phyloP scores from a whole-genome alignment of 2,888 invertebrate species.

The Dolichomitus sp. region DNA sequence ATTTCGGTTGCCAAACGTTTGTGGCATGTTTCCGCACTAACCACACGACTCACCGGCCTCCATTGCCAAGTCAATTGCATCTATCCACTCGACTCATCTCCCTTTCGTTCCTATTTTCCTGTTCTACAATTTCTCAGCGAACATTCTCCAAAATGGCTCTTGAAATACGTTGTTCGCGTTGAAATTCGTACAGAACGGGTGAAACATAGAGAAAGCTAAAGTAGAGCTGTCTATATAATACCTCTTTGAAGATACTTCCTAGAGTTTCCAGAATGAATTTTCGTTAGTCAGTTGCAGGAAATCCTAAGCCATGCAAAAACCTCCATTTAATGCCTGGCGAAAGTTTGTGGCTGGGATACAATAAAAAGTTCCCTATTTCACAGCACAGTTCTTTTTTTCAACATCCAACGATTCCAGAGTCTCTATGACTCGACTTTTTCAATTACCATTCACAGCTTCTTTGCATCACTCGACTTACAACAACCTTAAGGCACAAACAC shows the following conservation, averaged over 20 bases:
- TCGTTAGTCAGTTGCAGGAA: background rate
- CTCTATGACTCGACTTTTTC: conserved; percentile 8
- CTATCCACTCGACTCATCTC: conserved; percentile 34
- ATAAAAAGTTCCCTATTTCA: conserved; percentile 1
- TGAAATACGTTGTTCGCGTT: conserved; percentile 33
- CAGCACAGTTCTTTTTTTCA: background rate
- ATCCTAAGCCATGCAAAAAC: background rate
- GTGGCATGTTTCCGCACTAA: conserved; percentile 11
- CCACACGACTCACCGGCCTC: conserved; percentile 9
- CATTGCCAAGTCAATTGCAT: conserved; percentile 59
- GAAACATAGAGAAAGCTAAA: conserved; percentile 17
- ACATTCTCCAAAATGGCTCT: conserved; percentile 17
- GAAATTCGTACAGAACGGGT: conserved; percentile 35
- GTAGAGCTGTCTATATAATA: background rate
- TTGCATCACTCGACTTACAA: background rate
- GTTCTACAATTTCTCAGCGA: background rate
- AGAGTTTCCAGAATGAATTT: conserved; percentile 32
- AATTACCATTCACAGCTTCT: conserved; percentile 13
- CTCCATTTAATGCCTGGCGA: background rate
- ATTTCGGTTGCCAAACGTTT: conserved; percentile 69
- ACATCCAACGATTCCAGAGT: background rate
- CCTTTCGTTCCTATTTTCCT: conserved; percentile 7
- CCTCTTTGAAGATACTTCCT: conserved; percentile 35
- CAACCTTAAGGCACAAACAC: conserved; percentile 3
- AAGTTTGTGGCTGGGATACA: background rate